These are phyloP conservation scores for Cirrhinus molitorella DNA, from an alignment of 2,797 vertebrate genomes.

Conservation along the genomic window DNA sequence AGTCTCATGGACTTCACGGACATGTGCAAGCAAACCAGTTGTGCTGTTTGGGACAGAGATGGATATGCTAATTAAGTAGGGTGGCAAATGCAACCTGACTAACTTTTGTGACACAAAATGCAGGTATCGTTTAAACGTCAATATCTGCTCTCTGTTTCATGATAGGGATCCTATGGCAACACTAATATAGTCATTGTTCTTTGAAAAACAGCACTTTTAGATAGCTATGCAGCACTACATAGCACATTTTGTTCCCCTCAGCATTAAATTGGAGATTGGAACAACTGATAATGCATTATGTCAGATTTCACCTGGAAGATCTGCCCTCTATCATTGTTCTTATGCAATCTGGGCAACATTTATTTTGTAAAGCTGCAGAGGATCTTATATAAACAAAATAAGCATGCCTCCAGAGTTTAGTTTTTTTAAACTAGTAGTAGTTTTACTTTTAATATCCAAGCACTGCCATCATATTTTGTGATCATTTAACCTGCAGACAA, in stretches of 20 bases:
- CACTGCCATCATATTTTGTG: background rate
- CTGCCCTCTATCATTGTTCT: background rate
- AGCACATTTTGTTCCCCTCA: background rate
- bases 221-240: background rate
- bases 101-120: background rate
- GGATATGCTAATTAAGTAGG: background rate
- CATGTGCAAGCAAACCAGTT: background rate
- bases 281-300: background rate
- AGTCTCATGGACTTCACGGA: background rate
- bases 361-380: background rate
- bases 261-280: background rate
- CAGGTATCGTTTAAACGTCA: background rate
- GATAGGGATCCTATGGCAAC: background rate
- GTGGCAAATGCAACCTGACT: background rate
- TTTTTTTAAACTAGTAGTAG: background rate
- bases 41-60: background rate
- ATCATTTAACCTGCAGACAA: background rate
- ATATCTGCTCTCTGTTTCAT: background rate
- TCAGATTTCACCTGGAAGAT: background rate
- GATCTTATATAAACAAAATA: background rate
- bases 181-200: background rate
- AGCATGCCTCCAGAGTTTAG: background rate
- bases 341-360: background rate
- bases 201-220: too few relatives aligned
- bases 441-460: background rate